A percentile compares a stretch with the other conserved stretches of the same genome.
Evolutionary conservation across 2,797 vertebrate species (phyloP).

Genomic region (Oreochromis mossambicus): DNA sequence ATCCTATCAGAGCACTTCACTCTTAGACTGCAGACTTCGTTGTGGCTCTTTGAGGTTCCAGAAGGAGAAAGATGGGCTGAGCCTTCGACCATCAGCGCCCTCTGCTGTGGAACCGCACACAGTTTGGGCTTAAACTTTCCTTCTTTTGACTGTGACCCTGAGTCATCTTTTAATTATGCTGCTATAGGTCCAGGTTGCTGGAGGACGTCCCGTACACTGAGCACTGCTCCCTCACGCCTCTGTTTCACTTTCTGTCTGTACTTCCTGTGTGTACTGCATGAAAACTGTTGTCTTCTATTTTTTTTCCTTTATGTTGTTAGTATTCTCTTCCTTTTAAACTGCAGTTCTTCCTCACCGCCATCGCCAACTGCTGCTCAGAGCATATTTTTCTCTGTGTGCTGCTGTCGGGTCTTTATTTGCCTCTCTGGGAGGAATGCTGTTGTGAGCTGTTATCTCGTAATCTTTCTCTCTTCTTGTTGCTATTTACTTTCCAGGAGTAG

Average conservation of each 20-base stretch:
- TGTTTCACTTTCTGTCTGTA: background rate
- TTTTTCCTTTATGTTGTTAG: too few relatives aligned
- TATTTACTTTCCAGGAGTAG: background rate
- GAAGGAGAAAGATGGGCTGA: background rate
- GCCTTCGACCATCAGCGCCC: background rate
- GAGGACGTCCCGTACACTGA: background rate
- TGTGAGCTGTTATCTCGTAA: background rate
- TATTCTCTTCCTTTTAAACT: too few relatives aligned
- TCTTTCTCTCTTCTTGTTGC: background rate
- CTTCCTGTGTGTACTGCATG: background rate
- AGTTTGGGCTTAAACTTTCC: background rate
- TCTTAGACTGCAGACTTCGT: background rate
- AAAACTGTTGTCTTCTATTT: background rate
- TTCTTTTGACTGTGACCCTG: background rate
- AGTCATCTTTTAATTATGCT: background rate
- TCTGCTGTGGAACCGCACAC: too few relatives aligned
- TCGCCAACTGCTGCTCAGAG: too few relatives aligned
- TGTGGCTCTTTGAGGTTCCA: background rate
- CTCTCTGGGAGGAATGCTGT: background rate
- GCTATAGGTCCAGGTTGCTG: background rate
- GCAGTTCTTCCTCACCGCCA: too few relatives aligned
- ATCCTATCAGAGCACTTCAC: rapidly evolving
- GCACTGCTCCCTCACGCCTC: background rate
- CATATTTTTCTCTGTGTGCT: background rate
- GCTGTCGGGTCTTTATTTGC: rapidly evolving